phyloP scores from a whole-genome alignment of 2,797 vertebrate genomes.

The Paguma larvata region DNA sequence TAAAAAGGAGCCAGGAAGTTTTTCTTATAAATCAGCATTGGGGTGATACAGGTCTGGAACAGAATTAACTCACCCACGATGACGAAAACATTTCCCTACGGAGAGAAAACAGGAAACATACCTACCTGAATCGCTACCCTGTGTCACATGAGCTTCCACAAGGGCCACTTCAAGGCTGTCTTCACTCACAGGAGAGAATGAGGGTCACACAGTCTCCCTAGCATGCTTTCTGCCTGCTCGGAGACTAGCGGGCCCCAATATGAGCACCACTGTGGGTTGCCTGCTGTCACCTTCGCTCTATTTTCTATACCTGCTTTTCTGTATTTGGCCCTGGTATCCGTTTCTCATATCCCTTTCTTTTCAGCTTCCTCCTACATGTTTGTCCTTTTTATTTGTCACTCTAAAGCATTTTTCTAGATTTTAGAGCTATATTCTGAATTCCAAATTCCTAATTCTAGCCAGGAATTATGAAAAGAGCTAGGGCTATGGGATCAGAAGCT shows the following conservation, averaged over 20 bases:
- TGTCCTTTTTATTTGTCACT: background rate
- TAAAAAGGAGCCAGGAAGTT: conserved; percentile 5
- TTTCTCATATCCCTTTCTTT: conserved; percentile 10
- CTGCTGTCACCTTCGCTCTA: background rate
- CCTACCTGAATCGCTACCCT: background rate
- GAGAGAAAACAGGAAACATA: background rate
- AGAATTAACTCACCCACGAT: background rate
- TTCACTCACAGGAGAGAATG: background rate
- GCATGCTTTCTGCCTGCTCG: background rate
- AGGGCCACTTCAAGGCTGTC: background rate
- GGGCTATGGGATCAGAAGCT: background rate
- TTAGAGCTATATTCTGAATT: background rate
- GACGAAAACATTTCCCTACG: background rate
- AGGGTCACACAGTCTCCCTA: background rate
- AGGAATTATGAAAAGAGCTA: background rate
- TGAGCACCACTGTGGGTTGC: background rate
- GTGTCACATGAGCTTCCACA: background rate
- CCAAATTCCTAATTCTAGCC: background rate
- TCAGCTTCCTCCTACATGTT: background rate
- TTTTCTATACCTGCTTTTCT: background rate
- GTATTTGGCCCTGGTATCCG: background rate
- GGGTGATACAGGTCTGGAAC: background rate
- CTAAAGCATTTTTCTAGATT: conserved; percentile 9
- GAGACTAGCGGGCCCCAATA: background rate
- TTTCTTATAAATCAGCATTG: background rate